phyloP scores from a whole-genome alignment of 2,888 invertebrate genomes.

The Bellardia bayeri region DNA sequence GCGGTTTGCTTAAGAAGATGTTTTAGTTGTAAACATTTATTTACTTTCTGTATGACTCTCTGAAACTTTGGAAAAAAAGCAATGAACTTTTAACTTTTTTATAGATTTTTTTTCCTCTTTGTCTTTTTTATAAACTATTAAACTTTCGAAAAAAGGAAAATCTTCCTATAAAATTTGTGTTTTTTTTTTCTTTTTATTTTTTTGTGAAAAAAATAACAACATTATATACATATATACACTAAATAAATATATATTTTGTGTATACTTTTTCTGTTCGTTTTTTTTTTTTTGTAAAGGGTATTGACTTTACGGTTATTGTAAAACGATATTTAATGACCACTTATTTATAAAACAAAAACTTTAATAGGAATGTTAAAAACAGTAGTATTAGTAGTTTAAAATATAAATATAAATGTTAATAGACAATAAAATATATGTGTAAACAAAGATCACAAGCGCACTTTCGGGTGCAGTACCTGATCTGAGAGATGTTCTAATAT shows the following conservation, averaged over 20 bases:
- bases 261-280: too few species aligned
- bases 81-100: slow-evolving; percentile 7
- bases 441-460: too few species aligned
- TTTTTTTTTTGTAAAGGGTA: background rate
- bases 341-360: background rate
- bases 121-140: slow-evolving; percentile 2
- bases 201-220: background rate
- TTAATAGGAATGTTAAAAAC: background rate
- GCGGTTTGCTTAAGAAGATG: background rate
- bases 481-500: too few species aligned
- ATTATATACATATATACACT: background rate
- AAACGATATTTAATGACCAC: background rate
- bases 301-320: slow-evolving; percentile 19
- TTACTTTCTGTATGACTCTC: background rate
- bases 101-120: background rate
- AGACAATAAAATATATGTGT: too few species aligned
- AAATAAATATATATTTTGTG: background rate
- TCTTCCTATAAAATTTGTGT: background rate
- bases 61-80: slow-evolving; percentile 5
- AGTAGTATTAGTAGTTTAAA: background rate
- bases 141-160: slow-evolving; percentile 13
- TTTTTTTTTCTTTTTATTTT: background rate
- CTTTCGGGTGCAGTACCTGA: too few species aligned
- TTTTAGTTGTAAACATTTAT: background rate
- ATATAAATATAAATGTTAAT: background rate